Percentiles rank a stretch among this genome's conserved stretches.
Evolutionary conservation across 2,888 invertebrate species (phyloP).

Genomic region (Atherix ibis): DNA sequence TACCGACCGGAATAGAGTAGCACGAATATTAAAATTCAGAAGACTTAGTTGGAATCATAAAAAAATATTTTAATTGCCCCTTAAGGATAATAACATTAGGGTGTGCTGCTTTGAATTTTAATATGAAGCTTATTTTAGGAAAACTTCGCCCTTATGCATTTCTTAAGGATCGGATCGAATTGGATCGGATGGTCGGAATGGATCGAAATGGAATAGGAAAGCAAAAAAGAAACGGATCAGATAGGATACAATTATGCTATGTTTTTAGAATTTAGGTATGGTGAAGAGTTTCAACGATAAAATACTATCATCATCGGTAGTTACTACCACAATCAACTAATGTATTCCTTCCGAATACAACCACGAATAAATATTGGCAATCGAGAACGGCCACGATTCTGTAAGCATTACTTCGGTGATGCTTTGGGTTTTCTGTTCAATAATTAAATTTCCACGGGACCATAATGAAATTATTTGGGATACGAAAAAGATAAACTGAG

Average conservation of each 20-base stretch:
- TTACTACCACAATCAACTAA: too few relatives aligned
- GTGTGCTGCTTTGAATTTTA: conserved; percentile 8
- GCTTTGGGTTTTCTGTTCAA: conserved; percentile 6
- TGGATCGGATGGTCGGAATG: too few relatives aligned
- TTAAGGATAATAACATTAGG: conserved; percentile 10
- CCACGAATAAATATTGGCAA: too few relatives aligned
- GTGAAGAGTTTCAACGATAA: too few relatives aligned
- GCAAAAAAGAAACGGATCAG: conserved; percentile 1
- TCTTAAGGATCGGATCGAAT: too few relatives aligned
- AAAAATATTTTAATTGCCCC: conserved; percentile 11
- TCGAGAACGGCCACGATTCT: too few relatives aligned
- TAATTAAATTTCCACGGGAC: conserved; percentile 9
- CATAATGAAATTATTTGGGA: conserved; percentile 7
- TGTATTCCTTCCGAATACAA: too few relatives aligned
- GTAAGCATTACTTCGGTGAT: too few relatives aligned
- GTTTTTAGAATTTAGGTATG: neutral
- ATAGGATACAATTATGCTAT: neutral
- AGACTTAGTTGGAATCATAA: conserved; percentile 9
- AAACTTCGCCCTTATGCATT: neutral
- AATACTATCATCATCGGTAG: neutral
- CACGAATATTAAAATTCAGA: conserved; percentile 8
- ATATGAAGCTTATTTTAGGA: conserved; percentile 5
- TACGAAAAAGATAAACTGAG: neutral
- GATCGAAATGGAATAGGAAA: neutral
- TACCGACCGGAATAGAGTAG: neutral